phyloP scores from a whole-genome alignment of 2,113 vertebrate genomes.

The Otus sunia region DNA sequence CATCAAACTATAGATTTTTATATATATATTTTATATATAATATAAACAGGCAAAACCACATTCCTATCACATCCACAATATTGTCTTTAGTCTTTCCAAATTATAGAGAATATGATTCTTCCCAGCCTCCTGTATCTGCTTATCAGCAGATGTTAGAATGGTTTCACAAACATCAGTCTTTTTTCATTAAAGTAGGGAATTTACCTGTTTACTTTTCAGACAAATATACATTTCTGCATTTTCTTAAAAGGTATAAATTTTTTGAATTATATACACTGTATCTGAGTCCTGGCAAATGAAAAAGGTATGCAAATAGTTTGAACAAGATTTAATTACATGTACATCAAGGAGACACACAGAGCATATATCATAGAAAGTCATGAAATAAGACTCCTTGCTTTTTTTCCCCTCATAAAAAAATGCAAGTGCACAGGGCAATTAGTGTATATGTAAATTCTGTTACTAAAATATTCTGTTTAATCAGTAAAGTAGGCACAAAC shows the following conservation, averaged over 20 bases:
- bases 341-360: neutral
- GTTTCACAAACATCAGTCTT: neutral
- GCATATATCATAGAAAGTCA: neutral
- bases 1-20: neutral
- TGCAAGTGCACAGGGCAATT: constrained; percentile 46
- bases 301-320: neutral
- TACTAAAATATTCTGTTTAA: constrained; percentile 74
- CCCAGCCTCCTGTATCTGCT: neutral
- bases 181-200: neutral
- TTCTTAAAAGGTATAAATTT: neutral
- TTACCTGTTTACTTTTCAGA: neutral
- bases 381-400: neutral
- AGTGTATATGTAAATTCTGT: constrained; percentile 67
- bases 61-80: neutral
- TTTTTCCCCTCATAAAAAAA: neutral
- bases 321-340: neutral
- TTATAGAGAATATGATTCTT: neutral
- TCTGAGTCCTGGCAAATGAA: neutral
- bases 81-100: neutral
- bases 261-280: neutral
- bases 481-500: constrained; percentile 61
- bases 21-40: too few species aligned
- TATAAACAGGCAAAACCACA: neutral
- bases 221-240: neutral
- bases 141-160: neutral